A percentile compares a stretch with the other conserved stretches of the same genome.
phyloP scores from a whole-genome alignment of 2,888 invertebrate species.

The Cenopis cana region DNA sequence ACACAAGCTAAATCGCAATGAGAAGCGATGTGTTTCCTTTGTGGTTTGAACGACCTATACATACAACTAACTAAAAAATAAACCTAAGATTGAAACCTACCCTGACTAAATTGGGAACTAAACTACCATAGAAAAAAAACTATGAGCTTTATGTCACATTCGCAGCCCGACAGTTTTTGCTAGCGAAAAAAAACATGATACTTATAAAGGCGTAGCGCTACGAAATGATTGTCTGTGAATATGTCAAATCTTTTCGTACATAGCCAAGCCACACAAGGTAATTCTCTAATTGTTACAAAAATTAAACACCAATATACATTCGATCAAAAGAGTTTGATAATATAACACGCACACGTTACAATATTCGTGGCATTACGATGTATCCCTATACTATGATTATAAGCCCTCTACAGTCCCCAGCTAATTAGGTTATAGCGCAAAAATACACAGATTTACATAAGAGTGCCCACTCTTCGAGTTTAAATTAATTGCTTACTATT shows the following conservation, averaged over 20 bases:
- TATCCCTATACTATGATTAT: neutral
- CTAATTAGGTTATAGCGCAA: slow-evolving; percentile 24
- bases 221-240: too few relatives aligned
- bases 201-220: too few relatives aligned
- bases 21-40: neutral
- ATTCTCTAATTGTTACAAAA: too few relatives aligned
- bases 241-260: too few relatives aligned
- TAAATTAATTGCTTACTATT: slow-evolving; percentile 58
- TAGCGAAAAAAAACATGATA: too few relatives aligned
- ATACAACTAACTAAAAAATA: neutral
- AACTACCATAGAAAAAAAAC: too few relatives aligned
- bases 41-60: neutral
- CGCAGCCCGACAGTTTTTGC: too few relatives aligned
- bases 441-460: slow-evolving; percentile 40
- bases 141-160: too few relatives aligned
- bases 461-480: slow-evolving; percentile 48
- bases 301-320: neutral
- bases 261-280: too few relatives aligned
- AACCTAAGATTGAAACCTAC: neutral
- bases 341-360: neutral
- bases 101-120: neutral
- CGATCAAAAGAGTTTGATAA: neutral
- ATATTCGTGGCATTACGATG: neutral
- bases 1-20: neutral
- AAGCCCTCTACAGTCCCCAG: neutral